Conservation (phyloP, 2,888 invertebrate species). For the Athripsodes cinereus region DNA sequence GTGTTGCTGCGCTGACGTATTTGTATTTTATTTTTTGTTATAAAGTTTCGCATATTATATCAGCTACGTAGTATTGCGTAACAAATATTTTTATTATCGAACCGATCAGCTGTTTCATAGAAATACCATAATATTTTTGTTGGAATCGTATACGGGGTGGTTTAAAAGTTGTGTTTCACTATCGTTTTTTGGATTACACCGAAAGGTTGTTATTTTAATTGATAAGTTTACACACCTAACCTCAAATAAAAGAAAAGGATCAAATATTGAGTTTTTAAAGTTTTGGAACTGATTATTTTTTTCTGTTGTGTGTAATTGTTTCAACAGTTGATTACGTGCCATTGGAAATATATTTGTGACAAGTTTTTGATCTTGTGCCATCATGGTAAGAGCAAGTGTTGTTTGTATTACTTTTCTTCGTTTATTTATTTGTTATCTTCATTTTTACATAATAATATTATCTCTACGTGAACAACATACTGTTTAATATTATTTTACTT, state of each 20-base stretch:
- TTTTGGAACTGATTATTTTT: neutral
- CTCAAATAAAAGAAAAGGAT: neutral
- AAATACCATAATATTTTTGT: neutral
- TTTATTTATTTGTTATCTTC: no score
- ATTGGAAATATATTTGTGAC: constrained; percentile 1
- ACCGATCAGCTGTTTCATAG: neutral
- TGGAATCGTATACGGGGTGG: neutral
- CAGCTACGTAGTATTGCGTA: neutral
- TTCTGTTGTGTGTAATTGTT: neutral
- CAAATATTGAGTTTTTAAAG: neutral
- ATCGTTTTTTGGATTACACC: neutral
- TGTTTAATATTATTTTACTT: no score
- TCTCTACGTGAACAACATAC: no score
- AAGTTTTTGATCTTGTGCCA: constrained; percentile 2
- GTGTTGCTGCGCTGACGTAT: neutral
- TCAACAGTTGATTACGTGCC: constrained; percentile 2
- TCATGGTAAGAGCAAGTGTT: neutral
- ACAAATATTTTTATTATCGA: neutral
- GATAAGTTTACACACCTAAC: neutral
- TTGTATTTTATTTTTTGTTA: constrained; percentile 1
- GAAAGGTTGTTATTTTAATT: neutral
- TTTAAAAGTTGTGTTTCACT: neutral
- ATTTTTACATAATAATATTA: no score
- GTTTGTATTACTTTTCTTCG: neutral
- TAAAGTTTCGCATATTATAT: constrained; percentile 2